A percentile compares a stretch with the other conserved stretches of the same genome.
These are phyloP conservation scores for Cataglyphis altisquamis DNA, from an alignment of 2,888 invertebrate species.

Conservation along the genomic window DNA sequence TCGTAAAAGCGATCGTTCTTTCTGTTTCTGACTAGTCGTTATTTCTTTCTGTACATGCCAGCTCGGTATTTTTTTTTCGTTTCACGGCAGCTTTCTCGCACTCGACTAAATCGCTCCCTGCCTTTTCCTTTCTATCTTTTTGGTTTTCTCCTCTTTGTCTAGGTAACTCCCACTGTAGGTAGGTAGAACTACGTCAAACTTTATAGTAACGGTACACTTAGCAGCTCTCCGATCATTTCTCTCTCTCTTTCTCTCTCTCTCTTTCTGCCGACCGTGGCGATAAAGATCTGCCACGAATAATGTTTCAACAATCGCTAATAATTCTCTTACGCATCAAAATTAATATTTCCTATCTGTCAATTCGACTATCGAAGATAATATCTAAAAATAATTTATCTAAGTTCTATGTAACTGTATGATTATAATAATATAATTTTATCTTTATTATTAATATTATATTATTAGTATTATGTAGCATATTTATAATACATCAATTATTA, in stretches of 20 bases:
- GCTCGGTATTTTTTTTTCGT: conserved; percentile 10
- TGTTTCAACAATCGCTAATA: conserved; percentile 55
- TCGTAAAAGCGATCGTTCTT: conserved; percentile 20
- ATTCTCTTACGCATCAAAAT: conserved; percentile 40
- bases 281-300: conserved; percentile 57
- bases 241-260: conserved; percentile 13
- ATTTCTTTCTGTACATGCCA: conserved; percentile 25
- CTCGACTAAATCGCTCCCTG: conserved; percentile 19
- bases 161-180: conserved; percentile 58
- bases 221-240: conserved; percentile 27
- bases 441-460: conserved; percentile 25
- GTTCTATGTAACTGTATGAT: neutral
- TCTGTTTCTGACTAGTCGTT: conserved; percentile 14
- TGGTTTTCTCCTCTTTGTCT: neutral
- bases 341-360: conserved; percentile 18
- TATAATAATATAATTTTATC: conserved; percentile 16
- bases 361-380: neutral
- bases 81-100: conserved; percentile 23
- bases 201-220: conserved; percentile 63
- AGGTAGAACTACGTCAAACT: conserved; percentile 66
- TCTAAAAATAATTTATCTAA: conserved; percentile 3
- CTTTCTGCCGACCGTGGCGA: conserved; percentile 16
- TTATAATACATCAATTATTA: conserved; percentile 21
- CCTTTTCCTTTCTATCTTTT: neutral
- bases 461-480: conserved; percentile 14